A percentile compares a stretch with the other conserved stretches of the same genome.
Evolutionary conservation across 2,888 invertebrate genomes (phyloP).

Genomic region (Rapana venosa): DNA sequence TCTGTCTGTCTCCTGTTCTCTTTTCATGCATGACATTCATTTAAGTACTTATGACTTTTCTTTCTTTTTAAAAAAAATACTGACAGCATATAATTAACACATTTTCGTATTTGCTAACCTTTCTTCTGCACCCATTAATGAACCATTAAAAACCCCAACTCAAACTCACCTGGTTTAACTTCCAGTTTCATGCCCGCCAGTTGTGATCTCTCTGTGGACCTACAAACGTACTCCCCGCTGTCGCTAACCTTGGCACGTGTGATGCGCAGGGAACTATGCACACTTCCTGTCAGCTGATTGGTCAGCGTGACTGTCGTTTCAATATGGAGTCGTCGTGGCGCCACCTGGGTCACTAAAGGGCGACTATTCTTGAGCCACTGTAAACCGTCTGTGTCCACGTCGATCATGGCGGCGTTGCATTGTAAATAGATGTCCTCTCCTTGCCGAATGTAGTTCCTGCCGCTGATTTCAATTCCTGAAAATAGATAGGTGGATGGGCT

Average conservation of each 20-base stretch:
- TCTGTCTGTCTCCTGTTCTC: background rate
- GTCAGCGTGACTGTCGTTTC: slow-evolving; percentile 55
- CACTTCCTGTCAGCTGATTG: slow-evolving; percentile 46
- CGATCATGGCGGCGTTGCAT: slow-evolving; percentile 58
- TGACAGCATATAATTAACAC: too few species aligned
- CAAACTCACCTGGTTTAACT: slow-evolving; percentile 45
- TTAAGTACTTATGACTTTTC: too few species aligned
- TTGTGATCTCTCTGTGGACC: slow-evolving; percentile 56
- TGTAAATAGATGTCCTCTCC: slow-evolving; percentile 54
- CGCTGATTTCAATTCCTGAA: slow-evolving; percentile 56
- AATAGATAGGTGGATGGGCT: background rate
- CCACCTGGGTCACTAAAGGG: slow-evolving; percentile 26
- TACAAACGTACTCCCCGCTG: slow-evolving; percentile 59
- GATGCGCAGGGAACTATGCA: slow-evolving; percentile 59
- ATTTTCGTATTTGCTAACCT: too few species aligned
- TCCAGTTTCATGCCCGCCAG: slow-evolving; percentile 57
- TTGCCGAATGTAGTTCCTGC: slow-evolving; percentile 51
- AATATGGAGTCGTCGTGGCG: slow-evolving; percentile 38
- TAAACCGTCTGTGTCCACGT: slow-evolving; percentile 48
- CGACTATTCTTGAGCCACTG: slow-evolving; percentile 50
- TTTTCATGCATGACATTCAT: too few species aligned
- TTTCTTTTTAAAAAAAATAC: too few species aligned
- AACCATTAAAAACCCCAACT: background rate
- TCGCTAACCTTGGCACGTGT: slow-evolving; percentile 53
- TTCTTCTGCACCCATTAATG: too few species aligned